These are phyloP conservation scores for Polydrusus cervinus DNA, from an alignment of 2,888 invertebrate genomes.

Conservation along the genomic window DNA sequence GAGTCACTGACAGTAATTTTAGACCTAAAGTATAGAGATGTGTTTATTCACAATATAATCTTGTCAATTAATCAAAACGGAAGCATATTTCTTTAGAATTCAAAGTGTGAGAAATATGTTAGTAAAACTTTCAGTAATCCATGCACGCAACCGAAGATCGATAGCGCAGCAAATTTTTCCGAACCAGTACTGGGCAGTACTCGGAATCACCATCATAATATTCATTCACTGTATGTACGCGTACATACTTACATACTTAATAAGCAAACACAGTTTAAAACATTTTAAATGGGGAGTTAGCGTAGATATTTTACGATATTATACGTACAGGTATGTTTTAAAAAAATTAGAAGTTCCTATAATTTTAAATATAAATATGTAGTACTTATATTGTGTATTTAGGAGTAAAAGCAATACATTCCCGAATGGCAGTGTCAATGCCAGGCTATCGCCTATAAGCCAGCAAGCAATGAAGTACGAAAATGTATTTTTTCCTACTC, in stretches of 20 bases:
- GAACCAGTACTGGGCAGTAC: constrained; percentile 31
- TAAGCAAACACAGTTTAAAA: constrained; percentile 28
- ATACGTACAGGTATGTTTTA: not conserved
- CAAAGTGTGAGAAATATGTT: constrained; percentile 16
- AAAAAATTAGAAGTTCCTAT: too few species aligned
- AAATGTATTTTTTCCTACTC: too few species aligned
- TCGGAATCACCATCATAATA: constrained; percentile 29
- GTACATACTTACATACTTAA: constrained; percentile 25
- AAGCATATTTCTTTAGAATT: constrained; percentile 12
- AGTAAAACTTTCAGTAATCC: not conserved
- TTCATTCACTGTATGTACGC: constrained; percentile 20
- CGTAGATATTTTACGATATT: not conserved
- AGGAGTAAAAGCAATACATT: too few species aligned
- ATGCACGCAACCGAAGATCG: constrained; percentile 18
- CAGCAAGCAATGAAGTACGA: too few species aligned
- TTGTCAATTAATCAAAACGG: constrained; percentile 13
- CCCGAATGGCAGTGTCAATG: too few species aligned
- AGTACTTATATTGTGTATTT: too few species aligned
- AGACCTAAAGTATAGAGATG: too few species aligned
- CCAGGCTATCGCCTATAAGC: too few species aligned
- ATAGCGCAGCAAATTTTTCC: constrained; percentile 24
- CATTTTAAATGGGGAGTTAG: constrained; percentile 30
- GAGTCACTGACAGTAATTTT: too few species aligned
- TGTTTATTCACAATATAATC: constrained; percentile 9
- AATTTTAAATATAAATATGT: too few species aligned